Base-by-base conservation (phyloP, 2,888 invertebrate genomes). In the Tenodera sinensis region DNA sequence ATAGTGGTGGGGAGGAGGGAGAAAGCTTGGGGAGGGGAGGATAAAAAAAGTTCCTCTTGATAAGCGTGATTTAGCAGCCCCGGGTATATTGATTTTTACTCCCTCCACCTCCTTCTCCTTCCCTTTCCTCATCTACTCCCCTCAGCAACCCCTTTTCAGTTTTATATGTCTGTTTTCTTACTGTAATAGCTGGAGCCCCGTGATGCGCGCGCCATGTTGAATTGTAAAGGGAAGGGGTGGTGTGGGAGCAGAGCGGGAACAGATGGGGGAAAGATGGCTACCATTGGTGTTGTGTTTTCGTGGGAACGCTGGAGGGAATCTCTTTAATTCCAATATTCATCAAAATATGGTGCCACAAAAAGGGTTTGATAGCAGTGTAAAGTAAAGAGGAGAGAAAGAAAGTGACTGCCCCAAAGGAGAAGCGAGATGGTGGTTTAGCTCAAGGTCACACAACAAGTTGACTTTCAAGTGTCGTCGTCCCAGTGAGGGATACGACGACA, bases 1-100 rank as follows among this genome's bases (percentile, higher is more conserved):
- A 90, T 90, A 91, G 91, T 89, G 91, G 89, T 90, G 90, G 90
- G 90, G 91, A 89, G 91, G 89, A 90, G 90, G 90, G 90, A 87
- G 89, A 89, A 91, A 90, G 90, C 87, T 89, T 90, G 47, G 88
- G 85, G 71, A 92, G 88, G 91, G 91, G 90, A 91, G 91, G 90
- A 90, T 92, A 92, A 93, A 93, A 93, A 93, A 93, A 93, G 93
- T 93, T 94, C 93, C 94, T 94, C 94, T 94, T 94, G 94, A 94
- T 94, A 94, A 94, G 94, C 94, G 96, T 96, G 96, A 96, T 96
- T 96, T 96, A 96, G 96, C 95, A 95, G 96, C 96, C 95, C 95
- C 95, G 95, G 94, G 95, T 95, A 96, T 92, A 92, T 92, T 91
- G 92, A 92, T 94, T 94, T 94, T 94, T 91, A 89, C 91, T 90